Percentiles rank a stretch among this genome's conserved stretches.
Conservation (phyloP, 2,797 vertebrate species). For the Urocyon cinereoargenteus region DNA sequence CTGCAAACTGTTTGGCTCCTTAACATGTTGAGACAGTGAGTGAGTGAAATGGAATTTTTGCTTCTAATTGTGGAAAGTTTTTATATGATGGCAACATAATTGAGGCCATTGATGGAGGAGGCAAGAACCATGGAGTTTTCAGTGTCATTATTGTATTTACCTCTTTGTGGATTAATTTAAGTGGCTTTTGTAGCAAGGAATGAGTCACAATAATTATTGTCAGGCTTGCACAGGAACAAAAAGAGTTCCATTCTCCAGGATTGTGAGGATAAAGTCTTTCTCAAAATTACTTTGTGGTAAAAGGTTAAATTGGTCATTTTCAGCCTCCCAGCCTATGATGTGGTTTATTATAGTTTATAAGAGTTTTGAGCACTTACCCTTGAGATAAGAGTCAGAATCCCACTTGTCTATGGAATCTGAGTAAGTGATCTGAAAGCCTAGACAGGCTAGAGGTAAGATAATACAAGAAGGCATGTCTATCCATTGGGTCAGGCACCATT, state of each 20-base stretch:
- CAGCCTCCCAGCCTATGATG: neutral
- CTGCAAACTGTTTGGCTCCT: neutral
- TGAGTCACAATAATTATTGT: conserved; percentile 57
- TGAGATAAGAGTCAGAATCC: conserved; percentile 24
- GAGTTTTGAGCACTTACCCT: neutral
- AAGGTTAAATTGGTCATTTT: conserved; percentile 37
- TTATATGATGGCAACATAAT: conserved; percentile 34
- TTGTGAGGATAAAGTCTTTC: conserved; percentile 37
- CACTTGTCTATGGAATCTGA: neutral
- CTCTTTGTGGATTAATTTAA: conserved; percentile 60
- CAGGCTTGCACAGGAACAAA: conserved; percentile 51
- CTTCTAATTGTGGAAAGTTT: conserved; percentile 21
- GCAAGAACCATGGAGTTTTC: conserved; percentile 48
- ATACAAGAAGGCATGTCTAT: neutral
- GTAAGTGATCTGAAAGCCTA: neutral
- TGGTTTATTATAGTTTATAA: neutral
- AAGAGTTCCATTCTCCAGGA: conserved; percentile 60
- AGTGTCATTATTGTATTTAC: conserved; percentile 41
- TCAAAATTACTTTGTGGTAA: conserved; percentile 19
- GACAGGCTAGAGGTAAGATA: neutral
- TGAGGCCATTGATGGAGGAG: conserved; percentile 31
- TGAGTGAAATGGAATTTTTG: conserved; percentile 57
- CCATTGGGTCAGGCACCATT: neutral
- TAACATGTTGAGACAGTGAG: conserved; percentile 52
- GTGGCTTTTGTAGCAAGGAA: conserved; percentile 30